Evolutionary conservation across 2,113 vertebrate species (phyloP).

Genomic region (Podarcis raffonei): DNA sequence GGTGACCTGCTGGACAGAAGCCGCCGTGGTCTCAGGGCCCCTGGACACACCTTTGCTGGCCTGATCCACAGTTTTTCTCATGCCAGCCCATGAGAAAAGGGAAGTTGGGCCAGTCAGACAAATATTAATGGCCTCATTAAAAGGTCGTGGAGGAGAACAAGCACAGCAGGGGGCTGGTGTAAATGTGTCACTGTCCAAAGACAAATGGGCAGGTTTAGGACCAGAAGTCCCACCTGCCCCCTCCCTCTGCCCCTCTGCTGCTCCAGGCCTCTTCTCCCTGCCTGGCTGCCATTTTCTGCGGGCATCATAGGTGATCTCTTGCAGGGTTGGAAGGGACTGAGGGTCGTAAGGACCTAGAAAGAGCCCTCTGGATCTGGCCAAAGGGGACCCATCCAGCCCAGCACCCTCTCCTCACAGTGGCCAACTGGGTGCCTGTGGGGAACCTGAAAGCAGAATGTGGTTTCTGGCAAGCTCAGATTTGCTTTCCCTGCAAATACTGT

Average conservation of each 20-base stretch:
- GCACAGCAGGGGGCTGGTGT: not conserved
- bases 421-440: no score
- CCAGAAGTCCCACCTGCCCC: not conserved
- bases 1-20: not conserved
- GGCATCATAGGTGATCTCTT: no score
- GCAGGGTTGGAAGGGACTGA: no score
- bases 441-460: no score
- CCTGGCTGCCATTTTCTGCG: no score
- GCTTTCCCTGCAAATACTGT: no score
- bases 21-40: not conserved
- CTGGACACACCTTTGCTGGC: not conserved
- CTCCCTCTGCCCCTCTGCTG: not conserved
- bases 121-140: constrained; percentile 3
- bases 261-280: not conserved
- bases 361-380: no score
- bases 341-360: no score
- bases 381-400: no score
- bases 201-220: no score
- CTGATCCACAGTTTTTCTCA: no score
- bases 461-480: not conserved
- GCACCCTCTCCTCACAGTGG: no score
- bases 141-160: not conserved
- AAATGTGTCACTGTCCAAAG: not conserved
- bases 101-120: not conserved
- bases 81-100: not conserved